phyloP scores from a whole-genome alignment of 1,140 invertebrate genomes.

The Lepidurus packardi region DNA sequence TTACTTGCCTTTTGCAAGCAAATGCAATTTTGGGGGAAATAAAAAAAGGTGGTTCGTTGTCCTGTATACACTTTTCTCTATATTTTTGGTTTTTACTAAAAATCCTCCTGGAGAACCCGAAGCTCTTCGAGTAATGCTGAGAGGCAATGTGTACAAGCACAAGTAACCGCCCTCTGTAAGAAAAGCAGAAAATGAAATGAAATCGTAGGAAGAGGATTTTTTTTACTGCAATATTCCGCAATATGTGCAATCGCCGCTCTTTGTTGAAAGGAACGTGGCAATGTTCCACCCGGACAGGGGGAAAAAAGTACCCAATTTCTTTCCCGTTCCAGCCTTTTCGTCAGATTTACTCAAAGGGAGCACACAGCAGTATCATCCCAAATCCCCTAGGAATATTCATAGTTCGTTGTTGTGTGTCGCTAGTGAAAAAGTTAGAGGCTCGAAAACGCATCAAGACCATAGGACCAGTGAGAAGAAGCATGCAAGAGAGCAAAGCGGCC shows the following conservation, averaged over 20 bases:
- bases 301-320: neutral
- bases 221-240: too few relatives aligned
- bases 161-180: too few relatives aligned
- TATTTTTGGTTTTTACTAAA: too few relatives aligned
- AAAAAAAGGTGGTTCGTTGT: neutral
- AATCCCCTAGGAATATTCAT: neutral
- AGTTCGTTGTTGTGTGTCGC: conserved; percentile 6
- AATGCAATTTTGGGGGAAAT: neutral
- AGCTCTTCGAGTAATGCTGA: too few relatives aligned
- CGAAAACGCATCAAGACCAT: neutral
- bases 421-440: neutral
- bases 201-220: too few relatives aligned
- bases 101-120: too few relatives aligned
- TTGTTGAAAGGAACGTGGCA: too few relatives aligned
- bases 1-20: conserved; percentile 14
- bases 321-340: neutral
- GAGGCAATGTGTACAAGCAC: too few relatives aligned
- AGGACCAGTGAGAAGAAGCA: neutral
- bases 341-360: neutral
- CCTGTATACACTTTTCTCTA: neutral
- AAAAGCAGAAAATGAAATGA: too few relatives aligned
- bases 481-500: neutral
- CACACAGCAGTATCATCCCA: neutral
- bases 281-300: too few relatives aligned
- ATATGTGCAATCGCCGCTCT: too few relatives aligned